phyloP scores from a whole-genome alignment of 2,113 vertebrate species.

The Mystacornis crossleyi region DNA sequence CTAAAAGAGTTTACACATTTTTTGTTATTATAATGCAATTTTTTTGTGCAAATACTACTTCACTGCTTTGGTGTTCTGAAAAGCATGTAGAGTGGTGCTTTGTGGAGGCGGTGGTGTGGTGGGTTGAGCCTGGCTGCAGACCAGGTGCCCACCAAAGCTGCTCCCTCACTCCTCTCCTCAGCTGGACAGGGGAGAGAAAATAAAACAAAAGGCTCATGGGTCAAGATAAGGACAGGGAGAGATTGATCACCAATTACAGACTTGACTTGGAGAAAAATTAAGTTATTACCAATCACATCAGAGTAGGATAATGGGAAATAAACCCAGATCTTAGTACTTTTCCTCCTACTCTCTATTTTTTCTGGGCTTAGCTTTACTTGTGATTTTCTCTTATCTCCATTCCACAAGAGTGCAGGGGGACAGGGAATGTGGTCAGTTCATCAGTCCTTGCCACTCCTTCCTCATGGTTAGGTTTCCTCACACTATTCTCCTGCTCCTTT shows the following conservation, averaged over 20 bases:
- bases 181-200: neutral
- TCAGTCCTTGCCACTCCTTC: neutral
- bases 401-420: neutral
- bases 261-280: neutral
- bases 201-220: neutral
- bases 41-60: constrained; percentile 73
- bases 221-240: neutral
- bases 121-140: neutral
- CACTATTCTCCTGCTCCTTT: neutral
- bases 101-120: constrained; percentile 14
- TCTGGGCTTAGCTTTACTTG: neutral
- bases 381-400: neutral
- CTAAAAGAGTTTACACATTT: constrained; percentile 54
- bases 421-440: neutral
- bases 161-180: neutral
- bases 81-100: constrained; percentile 46
- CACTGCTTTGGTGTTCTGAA: constrained; percentile 34
- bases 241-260: neutral
- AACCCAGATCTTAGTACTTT: neutral
- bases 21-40: constrained; percentile 48
- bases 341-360: neutral
- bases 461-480: neutral
- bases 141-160: neutral
- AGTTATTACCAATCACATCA: neutral
- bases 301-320: neutral